These are phyloP conservation scores for Steatornis caripensis DNA, from an alignment of 2,113 vertebrate species.

Conservation along the genomic window DNA sequence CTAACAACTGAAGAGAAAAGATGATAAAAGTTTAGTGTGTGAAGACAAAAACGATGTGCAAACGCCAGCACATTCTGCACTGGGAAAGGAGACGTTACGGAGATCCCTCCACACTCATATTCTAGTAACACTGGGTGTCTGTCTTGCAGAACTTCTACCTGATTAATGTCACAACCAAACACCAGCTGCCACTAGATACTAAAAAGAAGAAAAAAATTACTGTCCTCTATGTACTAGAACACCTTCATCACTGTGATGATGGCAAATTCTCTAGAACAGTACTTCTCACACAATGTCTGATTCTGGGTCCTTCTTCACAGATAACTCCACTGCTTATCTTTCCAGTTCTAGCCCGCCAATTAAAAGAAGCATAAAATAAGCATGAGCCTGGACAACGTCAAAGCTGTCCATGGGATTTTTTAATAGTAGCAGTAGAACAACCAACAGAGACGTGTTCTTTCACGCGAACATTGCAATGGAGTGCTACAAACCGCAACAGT, in stretches of 20 bases:
- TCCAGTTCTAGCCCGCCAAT: background rate
- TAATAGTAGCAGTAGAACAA: background rate
- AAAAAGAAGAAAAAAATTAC: background rate
- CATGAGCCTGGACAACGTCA: background rate
- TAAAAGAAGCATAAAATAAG: background rate
- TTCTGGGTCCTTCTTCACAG: background rate
- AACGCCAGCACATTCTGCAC: background rate
- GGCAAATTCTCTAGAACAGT: background rate
- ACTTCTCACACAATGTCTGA: background rate
- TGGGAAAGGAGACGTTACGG: background rate
- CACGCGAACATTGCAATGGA: background rate
- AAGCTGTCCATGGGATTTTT: background rate
- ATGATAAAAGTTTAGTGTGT: no score
- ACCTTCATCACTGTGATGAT: background rate
- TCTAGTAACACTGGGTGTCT: background rate
- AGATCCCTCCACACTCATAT: background rate
- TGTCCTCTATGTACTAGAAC: background rate
- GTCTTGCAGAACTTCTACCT: background rate
- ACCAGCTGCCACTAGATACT: background rate
- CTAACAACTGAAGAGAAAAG: background rate
- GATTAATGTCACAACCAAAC: background rate
- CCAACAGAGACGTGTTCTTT: background rate
- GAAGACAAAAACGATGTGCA: background rate
- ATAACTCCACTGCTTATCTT: background rate
- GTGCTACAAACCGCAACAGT: background rate